These are phyloP conservation scores for Falco biarmicus DNA, from an alignment of 2,797 vertebrate genomes.

Conservation along the genomic window DNA sequence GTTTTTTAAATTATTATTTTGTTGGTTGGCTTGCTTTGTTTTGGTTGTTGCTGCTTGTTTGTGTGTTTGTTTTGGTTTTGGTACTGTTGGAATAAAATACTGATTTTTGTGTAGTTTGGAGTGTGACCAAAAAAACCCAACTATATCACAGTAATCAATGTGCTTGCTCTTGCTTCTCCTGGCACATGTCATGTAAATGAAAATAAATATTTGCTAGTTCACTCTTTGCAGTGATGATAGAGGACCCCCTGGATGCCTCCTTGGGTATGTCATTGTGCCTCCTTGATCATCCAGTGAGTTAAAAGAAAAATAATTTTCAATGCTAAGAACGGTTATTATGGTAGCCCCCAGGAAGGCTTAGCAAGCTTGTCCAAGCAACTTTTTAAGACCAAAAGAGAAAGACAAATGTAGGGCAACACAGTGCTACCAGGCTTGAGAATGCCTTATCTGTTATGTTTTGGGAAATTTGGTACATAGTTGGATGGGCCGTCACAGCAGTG, in stretches of 20 bases:
- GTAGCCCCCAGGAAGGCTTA: neutral
- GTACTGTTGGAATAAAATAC: neutral
- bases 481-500: accelerated
- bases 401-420: neutral
- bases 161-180: neutral
- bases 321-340: neutral
- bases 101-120: neutral
- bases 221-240: neutral
- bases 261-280: neutral
- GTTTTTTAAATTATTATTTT: too few relatives aligned
- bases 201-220: neutral
- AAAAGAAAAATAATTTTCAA: neutral
- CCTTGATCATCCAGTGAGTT: neutral
- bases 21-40: neutral
- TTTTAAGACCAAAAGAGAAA: neutral
- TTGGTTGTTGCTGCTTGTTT: neutral
- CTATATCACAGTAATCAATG: too few relatives aligned
- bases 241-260: neutral
- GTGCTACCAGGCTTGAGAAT: neutral
- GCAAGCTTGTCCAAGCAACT: neutral
- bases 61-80: neutral
- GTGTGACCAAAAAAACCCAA: neutral
- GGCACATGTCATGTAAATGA: neutral
- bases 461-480: neutral
- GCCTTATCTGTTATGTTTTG: neutral